A percentile compares a stretch with the other conserved stretches of the same genome.
These are phyloP conservation scores for Phyllotreta cruciferae DNA, from an alignment of 2,888 invertebrate genomes.

Conservation along the genomic window DNA sequence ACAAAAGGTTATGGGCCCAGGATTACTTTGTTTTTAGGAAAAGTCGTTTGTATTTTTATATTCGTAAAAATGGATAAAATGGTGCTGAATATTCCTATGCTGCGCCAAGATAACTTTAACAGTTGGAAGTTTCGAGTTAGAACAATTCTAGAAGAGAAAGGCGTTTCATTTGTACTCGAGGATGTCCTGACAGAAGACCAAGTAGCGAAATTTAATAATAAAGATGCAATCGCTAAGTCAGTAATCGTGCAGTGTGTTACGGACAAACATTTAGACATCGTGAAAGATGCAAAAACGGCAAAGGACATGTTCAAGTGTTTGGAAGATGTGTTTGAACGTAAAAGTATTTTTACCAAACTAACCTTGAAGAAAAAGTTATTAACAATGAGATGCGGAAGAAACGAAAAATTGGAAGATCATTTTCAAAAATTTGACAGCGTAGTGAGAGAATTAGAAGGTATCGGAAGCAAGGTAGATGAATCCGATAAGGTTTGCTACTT, in stretches of 20 bases:
- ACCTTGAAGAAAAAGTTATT: slow-evolving; percentile 39
- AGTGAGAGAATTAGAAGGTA: slow-evolving; percentile 41
- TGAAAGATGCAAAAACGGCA: slow-evolving; percentile 40
- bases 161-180: too few species aligned
- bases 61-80: too few species aligned
- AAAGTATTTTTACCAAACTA: slow-evolving; percentile 42
- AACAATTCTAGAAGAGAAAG: too few species aligned
- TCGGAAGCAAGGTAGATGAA: slow-evolving; percentile 43
- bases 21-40: too few species aligned
- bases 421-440: slow-evolving; percentile 44
- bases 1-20: too few species aligned
- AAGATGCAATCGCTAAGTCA: slow-evolving; percentile 37
- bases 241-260: slow-evolving; percentile 42
- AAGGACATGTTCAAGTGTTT: slow-evolving; percentile 40
- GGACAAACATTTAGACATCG: slow-evolving; percentile 40
- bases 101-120: too few species aligned
- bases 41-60: too few species aligned
- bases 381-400: slow-evolving; percentile 37
- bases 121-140: too few species aligned
- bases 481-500: slow-evolving; percentile 24
- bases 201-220: slow-evolving; percentile 4
- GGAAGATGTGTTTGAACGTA: slow-evolving; percentile 43
- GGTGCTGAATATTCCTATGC: too few species aligned
- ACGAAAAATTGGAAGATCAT: slow-evolving; percentile 42
- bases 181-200: slow-evolving; percentile 9